Percentiles rank a stretch among this genome's conserved stretches.
Conservation (phyloP, 2,888 invertebrate genomes). For the Abrostola triplasia region DNA sequence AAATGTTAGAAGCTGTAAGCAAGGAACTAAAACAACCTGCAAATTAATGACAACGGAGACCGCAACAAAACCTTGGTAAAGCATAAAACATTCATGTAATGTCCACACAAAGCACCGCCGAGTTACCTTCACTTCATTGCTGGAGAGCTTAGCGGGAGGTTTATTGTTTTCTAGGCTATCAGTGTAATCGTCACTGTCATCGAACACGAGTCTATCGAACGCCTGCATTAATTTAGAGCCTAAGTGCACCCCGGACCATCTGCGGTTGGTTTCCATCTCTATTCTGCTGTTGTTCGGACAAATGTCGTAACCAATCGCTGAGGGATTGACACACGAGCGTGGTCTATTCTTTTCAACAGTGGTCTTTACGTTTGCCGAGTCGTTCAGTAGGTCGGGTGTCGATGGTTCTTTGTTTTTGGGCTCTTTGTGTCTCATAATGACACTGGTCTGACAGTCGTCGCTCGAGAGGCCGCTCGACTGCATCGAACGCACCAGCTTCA, state of each 20-base stretch:
- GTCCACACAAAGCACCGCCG: slow-evolving; percentile 69
- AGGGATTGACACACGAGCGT: slow-evolving; percentile 91
- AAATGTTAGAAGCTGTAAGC: slow-evolving; percentile 65
- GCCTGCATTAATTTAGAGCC: slow-evolving; percentile 92
- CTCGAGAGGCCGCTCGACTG: slow-evolving; percentile 88
- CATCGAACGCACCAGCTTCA: slow-evolving; percentile 88
- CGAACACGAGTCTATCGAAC: slow-evolving; percentile 90
- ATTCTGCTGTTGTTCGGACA: slow-evolving; percentile 85
- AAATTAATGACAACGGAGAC: slow-evolving; percentile 62
- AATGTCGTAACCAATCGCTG: slow-evolving; percentile 82
- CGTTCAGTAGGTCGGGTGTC: slow-evolving; percentile 89
- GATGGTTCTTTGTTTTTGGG: slow-evolving; percentile 85
- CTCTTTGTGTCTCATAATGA: slow-evolving; percentile 85
- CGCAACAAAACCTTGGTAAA: slow-evolving; percentile 62
- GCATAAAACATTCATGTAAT: slow-evolving; percentile 58
- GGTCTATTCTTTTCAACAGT: slow-evolving; percentile 89
- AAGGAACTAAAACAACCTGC: slow-evolving; percentile 60
- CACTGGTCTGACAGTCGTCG: slow-evolving; percentile 86
- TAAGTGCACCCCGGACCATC: slow-evolving; percentile 92
- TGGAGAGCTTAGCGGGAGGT: slow-evolving; percentile 83
- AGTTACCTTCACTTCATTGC: slow-evolving; percentile 85
- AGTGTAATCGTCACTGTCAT: slow-evolving; percentile 92
- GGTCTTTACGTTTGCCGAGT: slow-evolving; percentile 86
- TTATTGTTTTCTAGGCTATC: slow-evolving; percentile 91
- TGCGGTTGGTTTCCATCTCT: slow-evolving; percentile 87